phyloP scores from a whole-genome alignment of 2,113 vertebrate genomes.

The Rhinichthys klamathensis region DNA sequence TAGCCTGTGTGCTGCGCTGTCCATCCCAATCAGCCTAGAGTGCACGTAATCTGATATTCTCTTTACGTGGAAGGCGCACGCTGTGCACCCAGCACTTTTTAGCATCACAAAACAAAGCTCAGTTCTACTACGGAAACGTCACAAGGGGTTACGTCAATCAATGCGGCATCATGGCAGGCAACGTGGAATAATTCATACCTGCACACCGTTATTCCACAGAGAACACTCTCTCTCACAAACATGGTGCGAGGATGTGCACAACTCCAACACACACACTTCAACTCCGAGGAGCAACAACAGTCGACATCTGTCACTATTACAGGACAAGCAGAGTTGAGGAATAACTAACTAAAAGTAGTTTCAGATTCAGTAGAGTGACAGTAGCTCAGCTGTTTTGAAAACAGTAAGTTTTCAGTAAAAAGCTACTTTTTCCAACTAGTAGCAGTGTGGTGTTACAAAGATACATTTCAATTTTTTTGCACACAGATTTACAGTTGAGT shows the following conservation, averaged over 20 bases:
- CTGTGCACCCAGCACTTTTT: slow-evolving; percentile 36
- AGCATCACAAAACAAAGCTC: slow-evolving; percentile 39
- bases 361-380: slow-evolving; percentile 1
- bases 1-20: slow-evolving; percentile 38
- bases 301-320: slow-evolving; percentile 50
- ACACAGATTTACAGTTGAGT: neutral
- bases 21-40: slow-evolving; percentile 48
- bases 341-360: slow-evolving; percentile 25
- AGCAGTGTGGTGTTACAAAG: neutral
- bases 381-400: slow-evolving; percentile 1
- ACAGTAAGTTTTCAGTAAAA: slow-evolving; percentile 16
- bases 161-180: slow-evolving; percentile 26
- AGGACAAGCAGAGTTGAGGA: slow-evolving; percentile 7
- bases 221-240: slow-evolving; percentile 12
- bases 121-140: slow-evolving; percentile 40
- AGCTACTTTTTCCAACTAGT: neutral
- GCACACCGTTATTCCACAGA: slow-evolving; percentile 29
- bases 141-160: slow-evolving; percentile 54
- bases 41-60: slow-evolving; percentile 60
- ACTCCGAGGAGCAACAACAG: slow-evolving; percentile 37
- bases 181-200: slow-evolving; percentile 55
- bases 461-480: slow-evolving; percentile 12
- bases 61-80: slow-evolving; percentile 49
- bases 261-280: slow-evolving; percentile 19
- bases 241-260: slow-evolving; percentile 20